phyloP scores from a whole-genome alignment of 2,888 invertebrate genomes.

The Eutolmus rufibarbis region DNA sequence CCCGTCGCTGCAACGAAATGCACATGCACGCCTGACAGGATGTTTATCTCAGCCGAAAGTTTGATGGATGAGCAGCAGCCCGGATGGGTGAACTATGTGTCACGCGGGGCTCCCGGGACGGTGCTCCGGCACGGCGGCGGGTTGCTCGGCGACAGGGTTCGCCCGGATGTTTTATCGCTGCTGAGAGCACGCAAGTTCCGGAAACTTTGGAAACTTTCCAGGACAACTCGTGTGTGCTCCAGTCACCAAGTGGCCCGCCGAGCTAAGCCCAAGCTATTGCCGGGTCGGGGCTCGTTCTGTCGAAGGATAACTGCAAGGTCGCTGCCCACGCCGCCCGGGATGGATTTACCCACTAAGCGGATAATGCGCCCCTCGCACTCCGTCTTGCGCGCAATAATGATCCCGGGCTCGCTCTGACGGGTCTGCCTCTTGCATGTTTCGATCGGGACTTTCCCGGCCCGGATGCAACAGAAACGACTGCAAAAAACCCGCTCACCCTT shows the following conservation, averaged over 20 bases:
- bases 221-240: neutral
- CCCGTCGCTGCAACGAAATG: neutral
- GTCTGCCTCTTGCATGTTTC: neutral
- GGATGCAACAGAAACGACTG: neutral
- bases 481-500: neutral
- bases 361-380: neutral
- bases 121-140: neutral
- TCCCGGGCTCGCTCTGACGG: neutral
- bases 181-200: neutral
- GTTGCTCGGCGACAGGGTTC: neutral
- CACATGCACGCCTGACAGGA: neutral
- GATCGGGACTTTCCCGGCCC: neutral
- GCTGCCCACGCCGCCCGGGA: neutral
- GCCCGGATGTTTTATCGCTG: neutral
- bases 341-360: neutral
- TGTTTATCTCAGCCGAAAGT: constrained; percentile 28
- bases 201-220: neutral
- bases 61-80: constrained; percentile 24
- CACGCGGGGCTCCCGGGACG: neutral
- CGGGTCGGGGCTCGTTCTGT: neutral
- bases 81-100: neutral
- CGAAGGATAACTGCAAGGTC: neutral
- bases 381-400: neutral
- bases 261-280: neutral
- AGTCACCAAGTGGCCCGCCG: neutral